Evolutionary conservation across 2,888 invertebrate genomes (phyloP).

Genomic region (Leptarthrus brevirostris): DNA sequence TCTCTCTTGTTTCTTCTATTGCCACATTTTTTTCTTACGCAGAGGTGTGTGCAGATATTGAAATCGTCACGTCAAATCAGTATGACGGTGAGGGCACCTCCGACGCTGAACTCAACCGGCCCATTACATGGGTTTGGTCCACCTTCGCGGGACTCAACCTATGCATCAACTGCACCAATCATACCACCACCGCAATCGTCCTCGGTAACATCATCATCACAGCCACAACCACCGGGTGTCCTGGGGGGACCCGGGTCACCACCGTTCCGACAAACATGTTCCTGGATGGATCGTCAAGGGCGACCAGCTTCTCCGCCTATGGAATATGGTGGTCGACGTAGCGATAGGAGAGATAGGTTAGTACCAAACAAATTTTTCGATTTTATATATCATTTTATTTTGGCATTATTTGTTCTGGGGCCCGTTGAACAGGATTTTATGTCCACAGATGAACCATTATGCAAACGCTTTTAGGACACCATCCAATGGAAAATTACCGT

Average conservation of each 20-base stretch:
- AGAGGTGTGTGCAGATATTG: constrained; percentile 79
- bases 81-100: constrained; percentile 88
- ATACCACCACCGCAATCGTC: constrained; percentile 61
- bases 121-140: constrained; percentile 71
- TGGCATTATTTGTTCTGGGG: background rate
- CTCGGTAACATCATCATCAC: constrained; percentile 53
- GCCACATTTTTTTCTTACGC: constrained; percentile 68
- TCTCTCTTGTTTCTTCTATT: constrained; percentile 67
- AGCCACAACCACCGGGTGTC: constrained; percentile 61
- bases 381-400: background rate
- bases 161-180: constrained; percentile 63
- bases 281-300: constrained; percentile 94
- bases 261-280: constrained; percentile 80
- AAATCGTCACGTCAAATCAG: constrained; percentile 88
- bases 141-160: constrained; percentile 66
- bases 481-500: background rate
- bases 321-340: constrained; percentile 70
- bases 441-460: background rate
- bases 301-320: constrained; percentile 86
- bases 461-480: background rate
- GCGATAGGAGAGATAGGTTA: constrained; percentile 66
- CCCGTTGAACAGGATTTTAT: no score
- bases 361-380: background rate
- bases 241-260: constrained; percentile 67
- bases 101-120: constrained; percentile 73